These are phyloP conservation scores for Gryllus bimaculatus DNA, from an alignment of 1,140 invertebrate species.

Conservation along the genomic window DNA sequence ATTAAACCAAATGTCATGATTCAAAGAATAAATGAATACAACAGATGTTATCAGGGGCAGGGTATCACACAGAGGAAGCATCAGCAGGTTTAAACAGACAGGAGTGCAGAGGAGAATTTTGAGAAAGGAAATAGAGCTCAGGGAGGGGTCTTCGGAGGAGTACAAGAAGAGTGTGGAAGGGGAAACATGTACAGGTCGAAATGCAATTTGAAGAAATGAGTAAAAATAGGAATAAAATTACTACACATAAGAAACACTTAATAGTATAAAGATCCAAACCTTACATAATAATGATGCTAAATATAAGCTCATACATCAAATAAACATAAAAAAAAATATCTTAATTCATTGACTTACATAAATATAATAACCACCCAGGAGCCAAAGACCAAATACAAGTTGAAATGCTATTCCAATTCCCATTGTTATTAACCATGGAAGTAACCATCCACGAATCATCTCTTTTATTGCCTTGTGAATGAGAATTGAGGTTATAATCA, in stretches of 20 bases:
- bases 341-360: constrained; percentile 58
- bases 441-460: constrained; percentile 61
- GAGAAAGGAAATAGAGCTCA: not conserved
- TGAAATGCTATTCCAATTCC: constrained; percentile 63
- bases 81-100: not conserved
- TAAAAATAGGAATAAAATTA: not conserved
- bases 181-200: not conserved
- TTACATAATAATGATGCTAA: not conserved
- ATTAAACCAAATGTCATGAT: not conserved
- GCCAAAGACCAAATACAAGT: constrained; percentile 69
- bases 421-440: constrained; percentile 70
- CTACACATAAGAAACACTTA: not conserved
- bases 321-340: not conserved
- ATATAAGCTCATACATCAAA: not conserved
- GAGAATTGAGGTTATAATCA: constrained; percentile 54
- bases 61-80: not conserved
- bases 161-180: not conserved
- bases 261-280: not conserved
- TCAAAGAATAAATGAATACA: not conserved
- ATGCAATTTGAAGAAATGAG: not conserved
- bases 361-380: constrained; percentile 78
- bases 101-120: not conserved
- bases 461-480: constrained; percentile 52
- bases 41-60: not conserved
- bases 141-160: not conserved